phyloP scores from a whole-genome alignment of 2,797 vertebrate genomes.

The Oreortyx pictus region DNA sequence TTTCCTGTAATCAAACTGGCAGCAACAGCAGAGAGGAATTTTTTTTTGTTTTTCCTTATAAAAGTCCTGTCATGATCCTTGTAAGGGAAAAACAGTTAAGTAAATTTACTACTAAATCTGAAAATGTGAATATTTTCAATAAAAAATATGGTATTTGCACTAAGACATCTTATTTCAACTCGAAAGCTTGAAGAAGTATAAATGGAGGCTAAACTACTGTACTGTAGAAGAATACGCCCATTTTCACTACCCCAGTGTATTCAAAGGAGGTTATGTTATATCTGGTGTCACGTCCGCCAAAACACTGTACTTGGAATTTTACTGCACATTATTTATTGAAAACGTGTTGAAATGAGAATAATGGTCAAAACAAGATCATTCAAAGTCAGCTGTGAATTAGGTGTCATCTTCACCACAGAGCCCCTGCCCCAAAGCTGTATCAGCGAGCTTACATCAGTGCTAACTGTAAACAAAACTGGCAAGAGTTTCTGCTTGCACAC shows the following conservation, averaged over 20 bases:
- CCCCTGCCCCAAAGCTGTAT: not conserved
- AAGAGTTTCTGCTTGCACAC: not conserved
- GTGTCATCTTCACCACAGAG: not conserved
- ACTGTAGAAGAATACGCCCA: not conserved
- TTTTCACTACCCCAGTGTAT: fast-evolving
- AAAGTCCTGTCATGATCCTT: not conserved
- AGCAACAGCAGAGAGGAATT: not conserved
- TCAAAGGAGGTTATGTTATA: not conserved
- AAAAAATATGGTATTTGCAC: not conserved
- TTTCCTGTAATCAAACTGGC: constrained; percentile 24
- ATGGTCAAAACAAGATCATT: not conserved
- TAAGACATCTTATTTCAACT: not conserved
- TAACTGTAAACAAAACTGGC: not conserved
- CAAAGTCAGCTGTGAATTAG: not conserved
- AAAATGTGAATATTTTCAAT: not conserved
- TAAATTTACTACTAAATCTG: not conserved
- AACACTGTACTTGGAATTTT: not conserved
- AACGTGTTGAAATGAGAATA: not conserved
- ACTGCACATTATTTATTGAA: not conserved
- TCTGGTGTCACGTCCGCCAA: not conserved
- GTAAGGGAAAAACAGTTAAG: not conserved
- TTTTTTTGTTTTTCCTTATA: not conserved
- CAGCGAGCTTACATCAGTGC: not conserved
- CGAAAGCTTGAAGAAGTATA: not conserved
- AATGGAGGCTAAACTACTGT: not conserved